Evolutionary conservation across 2,797 vertebrate genomes (phyloP).

Genomic region (Tolypeutes matacus): DNA sequence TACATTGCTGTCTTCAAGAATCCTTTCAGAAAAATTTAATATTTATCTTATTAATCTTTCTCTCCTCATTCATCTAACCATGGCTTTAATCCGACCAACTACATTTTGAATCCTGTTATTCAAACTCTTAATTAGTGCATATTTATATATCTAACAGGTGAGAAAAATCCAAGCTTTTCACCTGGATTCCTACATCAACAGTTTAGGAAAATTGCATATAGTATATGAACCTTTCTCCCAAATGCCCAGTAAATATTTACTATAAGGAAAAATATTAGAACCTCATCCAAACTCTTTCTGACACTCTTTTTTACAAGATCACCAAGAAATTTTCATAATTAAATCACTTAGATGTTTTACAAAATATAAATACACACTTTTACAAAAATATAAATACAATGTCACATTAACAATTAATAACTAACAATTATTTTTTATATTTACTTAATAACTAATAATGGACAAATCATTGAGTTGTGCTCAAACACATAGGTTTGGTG

Average conservation of each 20-base stretch:
- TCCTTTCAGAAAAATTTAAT: not conserved
- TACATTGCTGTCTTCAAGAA: not conserved
- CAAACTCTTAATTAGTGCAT: not conserved
- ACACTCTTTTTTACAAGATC: not conserved
- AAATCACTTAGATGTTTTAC: not conserved
- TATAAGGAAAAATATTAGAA: not conserved
- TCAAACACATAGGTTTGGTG: not conserved
- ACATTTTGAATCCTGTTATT: not conserved
- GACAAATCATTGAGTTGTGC: not conserved
- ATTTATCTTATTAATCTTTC: not conserved
- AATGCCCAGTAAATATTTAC: not conserved
- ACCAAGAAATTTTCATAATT: not conserved
- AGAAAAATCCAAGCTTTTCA: not conserved
- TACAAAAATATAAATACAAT: not conserved
- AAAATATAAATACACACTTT: not conserved
- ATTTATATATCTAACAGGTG: not conserved
- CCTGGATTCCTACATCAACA: not conserved
- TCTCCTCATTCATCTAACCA: not conserved
- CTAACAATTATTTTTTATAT: not conserved
- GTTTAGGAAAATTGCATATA: not conserved
- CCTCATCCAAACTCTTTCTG: too few species aligned
- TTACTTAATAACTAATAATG: not conserved
- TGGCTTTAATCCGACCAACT: not conserved
- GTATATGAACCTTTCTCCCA: not conserved
- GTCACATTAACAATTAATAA: not conserved